Evolutionary conservation across 2,113 vertebrate genomes (phyloP), one percentile per base, ranked within the genome.

Genomic region (Cygnus atratus): DNA sequence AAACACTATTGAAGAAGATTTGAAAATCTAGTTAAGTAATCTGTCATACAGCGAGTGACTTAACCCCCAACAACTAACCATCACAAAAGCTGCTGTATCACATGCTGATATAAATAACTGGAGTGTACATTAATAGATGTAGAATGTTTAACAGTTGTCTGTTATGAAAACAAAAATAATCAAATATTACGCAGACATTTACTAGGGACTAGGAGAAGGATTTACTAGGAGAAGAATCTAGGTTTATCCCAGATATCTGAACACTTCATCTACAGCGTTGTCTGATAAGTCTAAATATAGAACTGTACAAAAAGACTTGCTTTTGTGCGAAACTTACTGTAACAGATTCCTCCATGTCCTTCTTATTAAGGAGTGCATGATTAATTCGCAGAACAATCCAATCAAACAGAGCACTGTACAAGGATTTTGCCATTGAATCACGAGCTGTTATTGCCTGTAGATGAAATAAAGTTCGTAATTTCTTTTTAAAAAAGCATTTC

Each of bases 381-480:
- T 99, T 99, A 95, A 99, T 99, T n/a, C 99, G 97, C 52, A 99
- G 98, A 73, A 99, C 99, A 8, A 99, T 99, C 99, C 99, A 99
- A 74, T 99, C 99, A 37, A 99, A 99, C 67, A 99, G 98, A n/a
- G 99, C 99, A 26, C 99, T 99, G 97, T 99, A 99, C 72, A 99
- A 95, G 43, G 99, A 99, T 97, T 99, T 99, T n/a, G 99, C 99
- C 99, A 99, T 99, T 39, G 99, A 99, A 97, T 99, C 99, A 20
- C 99, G 98, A 63, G 99, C 99, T 7, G 99, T 99, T 91, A 99
- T 97, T 10, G 99, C 99, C 99, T 99, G 94, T 10, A 91, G 59
- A 93, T n/a, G 67, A 87, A 91, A 88, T 26, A 65, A 25, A 2
- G 6, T 57, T 88, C 57, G 81, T 41, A 74, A 86, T 12, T 57